phyloP scores from a whole-genome alignment of 2,113 vertebrate genomes.

The Psittacula cyanocephala region DNA sequence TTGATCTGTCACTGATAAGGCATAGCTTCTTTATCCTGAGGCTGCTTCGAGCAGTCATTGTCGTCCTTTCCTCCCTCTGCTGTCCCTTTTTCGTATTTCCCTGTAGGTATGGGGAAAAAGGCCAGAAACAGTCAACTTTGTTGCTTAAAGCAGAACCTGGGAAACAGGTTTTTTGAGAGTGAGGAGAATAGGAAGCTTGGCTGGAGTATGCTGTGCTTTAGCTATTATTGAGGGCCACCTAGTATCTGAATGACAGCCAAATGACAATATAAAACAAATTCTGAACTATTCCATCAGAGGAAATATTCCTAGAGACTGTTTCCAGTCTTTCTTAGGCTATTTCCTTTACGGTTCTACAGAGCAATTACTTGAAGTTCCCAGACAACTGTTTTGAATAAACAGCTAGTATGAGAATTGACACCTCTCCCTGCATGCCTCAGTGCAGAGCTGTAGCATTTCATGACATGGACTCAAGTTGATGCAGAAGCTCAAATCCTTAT shows the following conservation, averaged over 20 bases:
- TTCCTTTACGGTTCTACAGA: neutral
- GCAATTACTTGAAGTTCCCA: neutral
- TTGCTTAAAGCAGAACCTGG: neutral
- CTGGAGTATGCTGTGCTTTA: neutral
- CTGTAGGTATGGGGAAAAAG: neutral
- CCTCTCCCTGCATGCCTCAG: neutral
- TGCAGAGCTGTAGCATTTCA: neutral
- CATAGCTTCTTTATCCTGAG: neutral
- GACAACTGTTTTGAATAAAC: neutral
- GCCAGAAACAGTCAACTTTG: neutral
- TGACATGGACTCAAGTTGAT: too few relatives aligned
- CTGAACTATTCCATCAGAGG: neutral
- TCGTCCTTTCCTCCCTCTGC: neutral
- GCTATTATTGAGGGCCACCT: neutral
- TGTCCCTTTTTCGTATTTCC: neutral
- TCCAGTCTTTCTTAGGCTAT: neutral
- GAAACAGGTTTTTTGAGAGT: neutral
- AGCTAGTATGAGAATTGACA: neutral
- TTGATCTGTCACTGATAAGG: neutral
- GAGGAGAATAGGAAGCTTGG: neutral
- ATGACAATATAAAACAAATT: neutral
- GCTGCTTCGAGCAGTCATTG: neutral
- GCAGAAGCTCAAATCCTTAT: too few relatives aligned
- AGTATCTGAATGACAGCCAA: neutral
- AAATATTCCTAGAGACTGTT: neutral